phyloP scores from a whole-genome alignment of 2,888 invertebrate genomes.

The Cephalotes varians region DNA sequence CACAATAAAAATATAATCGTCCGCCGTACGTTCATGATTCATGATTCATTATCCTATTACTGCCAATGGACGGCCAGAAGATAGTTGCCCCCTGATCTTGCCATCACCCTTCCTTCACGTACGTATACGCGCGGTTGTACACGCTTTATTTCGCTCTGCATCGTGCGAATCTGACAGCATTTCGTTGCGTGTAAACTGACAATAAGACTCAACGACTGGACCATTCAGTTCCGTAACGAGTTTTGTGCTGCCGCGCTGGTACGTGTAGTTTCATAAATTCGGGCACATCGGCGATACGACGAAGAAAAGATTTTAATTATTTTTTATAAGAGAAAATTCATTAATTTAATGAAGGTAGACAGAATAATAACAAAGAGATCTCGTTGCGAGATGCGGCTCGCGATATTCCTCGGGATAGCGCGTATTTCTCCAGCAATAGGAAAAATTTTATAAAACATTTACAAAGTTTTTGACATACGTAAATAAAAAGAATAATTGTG shows the following conservation, averaged over 20 bases:
- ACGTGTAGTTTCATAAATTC: not conserved
- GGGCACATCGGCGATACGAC: not conserved
- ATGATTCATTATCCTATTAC: conserved; percentile 83
- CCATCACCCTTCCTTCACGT: conserved; percentile 61
- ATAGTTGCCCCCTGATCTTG: conserved; percentile 64
- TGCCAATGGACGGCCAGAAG: conserved; percentile 79
- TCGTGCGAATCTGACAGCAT: conserved; percentile 70
- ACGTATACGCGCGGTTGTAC: conserved; percentile 59
- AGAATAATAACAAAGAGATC: not conserved
- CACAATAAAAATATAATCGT: conserved; percentile 82
- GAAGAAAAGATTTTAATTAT: conserved; percentile 23
- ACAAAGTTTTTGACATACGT: conserved; percentile 8
- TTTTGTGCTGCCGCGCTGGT: not conserved
- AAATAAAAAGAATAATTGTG: conserved; percentile 16
- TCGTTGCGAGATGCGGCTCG: not conserved
- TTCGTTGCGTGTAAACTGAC: conserved; percentile 69
- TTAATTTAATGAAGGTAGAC: conserved; percentile 17
- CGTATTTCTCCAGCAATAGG: conserved; percentile 4
- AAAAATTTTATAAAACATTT: conserved; percentile 20
- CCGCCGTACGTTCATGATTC: conserved; percentile 82
- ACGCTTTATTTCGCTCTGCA: conserved; percentile 66
- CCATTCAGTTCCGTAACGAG: not conserved
- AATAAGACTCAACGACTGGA: conserved; percentile 50
- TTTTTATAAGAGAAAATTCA: not conserved
- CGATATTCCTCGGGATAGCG: not conserved